Evolutionary conservation across 2,797 vertebrate species (phyloP).

Genomic region (Emydoidea blandingii): DNA sequence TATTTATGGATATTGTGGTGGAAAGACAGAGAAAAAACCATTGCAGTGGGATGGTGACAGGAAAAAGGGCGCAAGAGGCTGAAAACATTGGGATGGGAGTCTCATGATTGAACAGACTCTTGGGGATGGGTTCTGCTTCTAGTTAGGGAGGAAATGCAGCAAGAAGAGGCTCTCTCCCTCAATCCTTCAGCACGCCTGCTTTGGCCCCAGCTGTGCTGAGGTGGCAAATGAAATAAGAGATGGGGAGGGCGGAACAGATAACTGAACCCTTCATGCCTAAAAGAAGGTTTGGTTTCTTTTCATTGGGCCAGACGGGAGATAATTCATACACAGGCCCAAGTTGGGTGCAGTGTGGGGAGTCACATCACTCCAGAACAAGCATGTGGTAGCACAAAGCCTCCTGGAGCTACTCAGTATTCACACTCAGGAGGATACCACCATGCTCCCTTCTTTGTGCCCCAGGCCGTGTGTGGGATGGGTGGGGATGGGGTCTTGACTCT

Average conservation of each 20-base stretch:
- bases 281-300: not conserved
- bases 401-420: not conserved
- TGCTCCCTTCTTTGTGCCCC: not conserved
- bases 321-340: not conserved
- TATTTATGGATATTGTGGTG: not conserved
- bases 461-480: not conserved
- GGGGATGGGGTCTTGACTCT: not conserved
- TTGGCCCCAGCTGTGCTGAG: not conserved
- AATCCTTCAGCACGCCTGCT: not conserved
- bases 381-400: not conserved
- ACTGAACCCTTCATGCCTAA: not conserved
- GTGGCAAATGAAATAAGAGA: not conserved
- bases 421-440: not conserved
- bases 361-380: not conserved
- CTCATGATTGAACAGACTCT: not conserved
- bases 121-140: not conserved
- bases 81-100: not conserved
- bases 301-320: not conserved
- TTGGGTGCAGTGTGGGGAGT: not conserved
- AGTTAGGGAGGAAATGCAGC: not conserved
- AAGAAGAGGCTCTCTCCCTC: not conserved
- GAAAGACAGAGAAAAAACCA: not conserved
- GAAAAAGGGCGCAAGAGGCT: not conserved
- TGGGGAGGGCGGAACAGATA: not conserved
- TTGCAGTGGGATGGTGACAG: not conserved